Percentiles rank a stretch among this genome's conserved stretches.
phyloP scores from a whole-genome alignment of 2,113 vertebrate species.

The Chaetodon trifascialis region DNA sequence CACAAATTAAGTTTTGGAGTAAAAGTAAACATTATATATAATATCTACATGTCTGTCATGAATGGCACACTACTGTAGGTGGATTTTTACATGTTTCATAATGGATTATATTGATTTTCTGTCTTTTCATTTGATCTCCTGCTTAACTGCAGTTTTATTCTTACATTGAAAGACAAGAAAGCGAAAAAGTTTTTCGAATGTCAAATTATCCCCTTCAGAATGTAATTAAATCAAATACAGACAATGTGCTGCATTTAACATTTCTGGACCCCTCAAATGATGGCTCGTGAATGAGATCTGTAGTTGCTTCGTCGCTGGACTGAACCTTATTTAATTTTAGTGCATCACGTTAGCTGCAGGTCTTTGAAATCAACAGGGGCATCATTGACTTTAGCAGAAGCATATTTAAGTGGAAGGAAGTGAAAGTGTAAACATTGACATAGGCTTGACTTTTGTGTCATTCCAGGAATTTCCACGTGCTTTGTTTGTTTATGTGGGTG shows the following conservation, averaged over 20 bases:
- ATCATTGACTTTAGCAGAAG: background rate
- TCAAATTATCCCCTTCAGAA: background rate
- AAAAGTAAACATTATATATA: background rate
- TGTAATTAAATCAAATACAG: background rate
- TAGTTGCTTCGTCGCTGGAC: background rate
- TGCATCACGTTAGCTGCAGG: background rate
- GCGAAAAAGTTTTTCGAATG: no score
- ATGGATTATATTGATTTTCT: background rate
- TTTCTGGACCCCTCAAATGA: background rate
- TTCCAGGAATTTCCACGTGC: conserved; percentile 18
- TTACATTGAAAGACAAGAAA: no score
- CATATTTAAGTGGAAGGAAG: background rate
- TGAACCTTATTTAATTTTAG: background rate
- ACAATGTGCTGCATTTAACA: background rate
- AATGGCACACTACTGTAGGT: background rate
- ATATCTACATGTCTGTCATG: background rate
- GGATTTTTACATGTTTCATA: background rate
- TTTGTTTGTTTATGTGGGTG: conserved; percentile 17
- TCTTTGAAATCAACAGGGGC: background rate
- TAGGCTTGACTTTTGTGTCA: background rate
- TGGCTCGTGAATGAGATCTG: background rate
- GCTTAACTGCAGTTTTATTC: background rate
- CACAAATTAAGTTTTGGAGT: background rate
- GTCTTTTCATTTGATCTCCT: background rate
- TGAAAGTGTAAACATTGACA: background rate